Evolutionary conservation across 2,113 vertebrate genomes (phyloP), one percentile per base, ranked within the genome.

Genomic region (Syngnathus scovelli): DNA sequence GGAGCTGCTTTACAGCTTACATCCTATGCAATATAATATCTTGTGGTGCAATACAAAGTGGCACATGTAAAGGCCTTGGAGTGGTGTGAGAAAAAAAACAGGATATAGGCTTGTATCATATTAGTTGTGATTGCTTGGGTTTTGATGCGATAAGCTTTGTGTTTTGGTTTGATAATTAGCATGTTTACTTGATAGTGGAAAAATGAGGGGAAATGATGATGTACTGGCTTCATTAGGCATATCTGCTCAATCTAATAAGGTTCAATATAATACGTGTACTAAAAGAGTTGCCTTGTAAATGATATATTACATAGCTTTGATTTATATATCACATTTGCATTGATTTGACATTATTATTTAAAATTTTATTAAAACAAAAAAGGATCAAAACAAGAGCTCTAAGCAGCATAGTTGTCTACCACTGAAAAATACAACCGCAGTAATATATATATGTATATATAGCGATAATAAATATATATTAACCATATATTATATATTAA

Each of bases 21-120:
- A 88, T 89, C 84, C 89, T 91, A 92, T 91, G 91, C 91, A 92
- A 92, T 91, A 91, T 89, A 77, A 85, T 33, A 33, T 84, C 78
- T 83, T 77, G 61, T 83, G 85, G 86, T 91, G 91, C 90, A 91
- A 91, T 92, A 62, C 37, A 83, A 81, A 78, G 36, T 52, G 72
- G 70, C 39, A 61, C 79, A 76, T 77, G 67, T 80, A 64, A 78
- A 81, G 75, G 83, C 70, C 80, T 84, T 84, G 56, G 73, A 82
- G 60, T 52, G 66, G 69, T 48, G 2, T 37, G 27, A 68, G 16
- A 70, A 39, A 59, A 39, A 71, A 74, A 66, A 70, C 67, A 19
- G 7, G 18, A 52, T 21, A 52, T 11, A 3, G 9, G 0, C 4
- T 43, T 12, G 41, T 43, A n/a, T 21, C 27, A 36, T 27, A 58